These are phyloP conservation scores for Gerosis bhagava DNA, from an alignment of 2,888 invertebrate species.

Conservation along the genomic window DNA sequence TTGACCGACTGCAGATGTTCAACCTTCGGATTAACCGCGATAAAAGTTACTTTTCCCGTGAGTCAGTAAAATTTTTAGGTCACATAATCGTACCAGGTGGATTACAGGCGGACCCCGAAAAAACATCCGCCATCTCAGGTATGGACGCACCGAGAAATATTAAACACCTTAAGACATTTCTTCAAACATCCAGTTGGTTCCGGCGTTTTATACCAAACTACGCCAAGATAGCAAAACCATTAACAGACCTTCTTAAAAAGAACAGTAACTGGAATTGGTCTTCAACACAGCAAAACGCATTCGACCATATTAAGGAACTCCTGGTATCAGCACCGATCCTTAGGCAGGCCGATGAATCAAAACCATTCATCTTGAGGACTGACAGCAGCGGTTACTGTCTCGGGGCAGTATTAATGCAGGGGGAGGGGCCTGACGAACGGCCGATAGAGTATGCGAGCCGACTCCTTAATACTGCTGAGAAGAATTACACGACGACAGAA, in stretches of 20 bases:
- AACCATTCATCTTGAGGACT: conserved; percentile 16
- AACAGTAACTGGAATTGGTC: conserved; percentile 21
- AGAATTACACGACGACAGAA: conserved; percentile 45
- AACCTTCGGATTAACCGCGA: conserved; percentile 32
- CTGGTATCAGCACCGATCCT: conserved; percentile 19
- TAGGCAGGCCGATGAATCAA: conserved; percentile 6
- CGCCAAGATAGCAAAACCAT: conserved; percentile 16
- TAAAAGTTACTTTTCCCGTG: conserved; percentile 35
- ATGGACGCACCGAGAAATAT: conserved; percentile 23
- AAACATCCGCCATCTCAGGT: conserved; percentile 26
- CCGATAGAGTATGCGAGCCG: conserved; percentile 34
- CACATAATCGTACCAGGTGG: conserved; percentile 39
- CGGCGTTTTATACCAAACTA: conserved; percentile 28
- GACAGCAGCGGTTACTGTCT: conserved; percentile 25
- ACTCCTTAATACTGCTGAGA: conserved; percentile 13
- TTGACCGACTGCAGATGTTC: conserved; percentile 22
- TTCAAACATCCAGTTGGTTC: conserved; percentile 30
- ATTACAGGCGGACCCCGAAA: conserved; percentile 35
- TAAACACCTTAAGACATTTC: conserved; percentile 30
- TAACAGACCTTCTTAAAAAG: conserved; percentile 18
- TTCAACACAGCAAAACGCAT: conserved; percentile 17
- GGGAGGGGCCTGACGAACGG: conserved; percentile 28
- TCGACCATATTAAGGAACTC: conserved; percentile 3
- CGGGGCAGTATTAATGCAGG: conserved; percentile 30
- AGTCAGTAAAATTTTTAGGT: conserved; percentile 36